Percentiles rank a stretch among this genome's conserved stretches.
These are phyloP conservation scores for Eublepharis macularius DNA, from an alignment of 2,113 vertebrate species.

Conservation along the genomic window DNA sequence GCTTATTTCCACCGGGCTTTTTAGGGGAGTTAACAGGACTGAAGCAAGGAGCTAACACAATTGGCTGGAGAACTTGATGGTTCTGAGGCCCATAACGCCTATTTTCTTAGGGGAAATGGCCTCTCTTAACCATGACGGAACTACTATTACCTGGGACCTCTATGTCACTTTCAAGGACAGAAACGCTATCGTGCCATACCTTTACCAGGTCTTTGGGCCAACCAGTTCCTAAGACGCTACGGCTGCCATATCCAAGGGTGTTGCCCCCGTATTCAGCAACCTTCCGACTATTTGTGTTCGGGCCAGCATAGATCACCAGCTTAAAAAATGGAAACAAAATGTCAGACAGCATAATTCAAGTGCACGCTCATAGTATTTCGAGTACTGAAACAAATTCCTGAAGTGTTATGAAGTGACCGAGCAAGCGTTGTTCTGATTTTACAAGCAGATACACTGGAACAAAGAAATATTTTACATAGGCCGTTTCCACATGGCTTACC, in stretches of 20 bases:
- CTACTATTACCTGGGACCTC: not conserved
- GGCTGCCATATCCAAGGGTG: slow-evolving; percentile 96
- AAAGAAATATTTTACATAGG: not conserved
- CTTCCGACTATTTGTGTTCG: slow-evolving; percentile 99
- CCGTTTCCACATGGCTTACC: no score
- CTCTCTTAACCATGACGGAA: not conserved
- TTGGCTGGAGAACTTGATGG: not conserved
- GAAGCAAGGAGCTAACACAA: not conserved
- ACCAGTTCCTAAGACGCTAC: slow-evolving; percentile 96
- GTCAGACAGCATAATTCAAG: slow-evolving; percentile 80
- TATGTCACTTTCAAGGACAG: not conserved
- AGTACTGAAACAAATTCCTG: slow-evolving; percentile 48
- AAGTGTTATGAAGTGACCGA: slow-evolving; percentile 49
- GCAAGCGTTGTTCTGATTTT: slow-evolving; percentile 68
- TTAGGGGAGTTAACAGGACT: not conserved
- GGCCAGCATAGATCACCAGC: slow-evolving; percentile 98
- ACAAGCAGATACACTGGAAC: slow-evolving; percentile 67
- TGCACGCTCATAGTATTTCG: slow-evolving; percentile 27
- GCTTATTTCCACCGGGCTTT: not conserved
- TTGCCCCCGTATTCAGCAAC: slow-evolving; percentile 98
- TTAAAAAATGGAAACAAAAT: slow-evolving; percentile 81
- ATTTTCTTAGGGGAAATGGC: not conserved
- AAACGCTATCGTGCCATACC: slow-evolving; percentile 77
- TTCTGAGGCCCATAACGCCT: no score
- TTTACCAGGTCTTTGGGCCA: slow-evolving; percentile 99